Evolutionary conservation across 1,140 invertebrate species (phyloP).

Genomic region (Hypothenemus hampei): DNA sequence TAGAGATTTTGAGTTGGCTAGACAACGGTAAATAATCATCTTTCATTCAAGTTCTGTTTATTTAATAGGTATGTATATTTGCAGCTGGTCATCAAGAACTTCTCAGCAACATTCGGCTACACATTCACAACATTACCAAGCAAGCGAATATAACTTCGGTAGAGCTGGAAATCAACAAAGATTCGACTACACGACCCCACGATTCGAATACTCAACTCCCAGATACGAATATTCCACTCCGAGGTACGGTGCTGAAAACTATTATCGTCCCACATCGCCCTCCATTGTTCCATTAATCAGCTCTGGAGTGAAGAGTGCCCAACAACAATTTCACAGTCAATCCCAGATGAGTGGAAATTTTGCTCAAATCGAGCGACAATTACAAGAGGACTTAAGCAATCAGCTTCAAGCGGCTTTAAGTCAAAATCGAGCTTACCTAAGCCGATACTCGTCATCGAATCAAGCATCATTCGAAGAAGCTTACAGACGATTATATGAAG

Average conservation of each 20-base stretch:
- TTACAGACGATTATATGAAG: slow-evolving; percentile 32
- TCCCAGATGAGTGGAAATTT: slow-evolving; percentile 13
- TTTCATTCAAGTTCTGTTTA: background rate
- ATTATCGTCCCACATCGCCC: slow-evolving; percentile 7
- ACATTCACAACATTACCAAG: slow-evolving; percentile 9
- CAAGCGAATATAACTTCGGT: background rate
- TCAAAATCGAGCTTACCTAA: slow-evolving; percentile 18
- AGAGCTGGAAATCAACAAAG: background rate
- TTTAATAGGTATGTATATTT: background rate
- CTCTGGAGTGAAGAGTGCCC: slow-evolving; percentile 9
- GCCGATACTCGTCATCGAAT: slow-evolving; percentile 17
- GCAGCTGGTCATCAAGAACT: slow-evolving; percentile 7
- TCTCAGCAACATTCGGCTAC: slow-evolving; percentile 2
- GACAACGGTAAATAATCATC: slow-evolving; percentile 6
- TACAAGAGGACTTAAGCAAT: slow-evolving; percentile 34
- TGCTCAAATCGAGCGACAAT: slow-evolving; percentile 27
- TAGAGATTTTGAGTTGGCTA: slow-evolving; percentile 30
- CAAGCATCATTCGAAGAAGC: slow-evolving; percentile 27
- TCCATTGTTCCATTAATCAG: slow-evolving; percentile 19
- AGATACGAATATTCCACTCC: slow-evolving; percentile 6
- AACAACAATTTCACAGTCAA: slow-evolving; percentile 1
- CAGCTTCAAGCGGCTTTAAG: slow-evolving; percentile 34
- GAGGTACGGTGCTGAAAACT: slow-evolving; percentile 2
- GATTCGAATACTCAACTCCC: background rate
- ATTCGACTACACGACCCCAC: no score